Percentiles rank a stretch among this genome's conserved stretches.
Conservation (phyloP, 2,113 vertebrate species). For the Tonatia bakeri region DNA sequence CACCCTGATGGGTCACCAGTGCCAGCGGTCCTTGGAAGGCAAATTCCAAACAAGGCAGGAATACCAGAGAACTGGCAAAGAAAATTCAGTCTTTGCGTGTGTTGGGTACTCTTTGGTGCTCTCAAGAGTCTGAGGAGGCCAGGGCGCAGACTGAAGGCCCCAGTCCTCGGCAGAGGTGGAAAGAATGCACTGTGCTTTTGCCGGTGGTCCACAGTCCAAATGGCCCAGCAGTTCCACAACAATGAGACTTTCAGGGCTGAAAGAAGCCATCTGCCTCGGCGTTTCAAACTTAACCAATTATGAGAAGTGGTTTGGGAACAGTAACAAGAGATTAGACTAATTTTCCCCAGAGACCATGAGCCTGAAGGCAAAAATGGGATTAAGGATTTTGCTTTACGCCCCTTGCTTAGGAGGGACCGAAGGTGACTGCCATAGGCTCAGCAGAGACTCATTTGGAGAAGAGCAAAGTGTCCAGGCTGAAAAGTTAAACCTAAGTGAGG, state of each 20-base stretch:
- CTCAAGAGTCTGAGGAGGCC: not conserved
- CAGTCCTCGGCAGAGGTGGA: not conserved
- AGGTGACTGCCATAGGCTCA: not conserved
- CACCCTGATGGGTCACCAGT: not conserved
- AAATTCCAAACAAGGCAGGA: not conserved
- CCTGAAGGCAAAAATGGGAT: not conserved
- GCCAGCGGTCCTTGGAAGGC: not conserved
- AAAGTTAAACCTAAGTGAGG: not conserved
- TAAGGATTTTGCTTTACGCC: not conserved
- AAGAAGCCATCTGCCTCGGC: not conserved
- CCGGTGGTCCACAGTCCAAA: not conserved
- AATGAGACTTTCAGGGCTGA: not conserved
- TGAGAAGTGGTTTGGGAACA: not conserved
- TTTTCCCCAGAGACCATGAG: not conserved
- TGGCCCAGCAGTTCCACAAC: not conserved
- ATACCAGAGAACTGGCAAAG: not conserved
- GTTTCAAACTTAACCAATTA: not conserved
- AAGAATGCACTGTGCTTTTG: not conserved
- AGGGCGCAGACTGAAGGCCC: not conserved
- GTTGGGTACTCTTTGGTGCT: not conserved
- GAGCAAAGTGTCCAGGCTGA: not conserved
- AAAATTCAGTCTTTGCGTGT: not conserved
- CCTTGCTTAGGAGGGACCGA: not conserved
- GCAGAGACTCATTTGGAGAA: not conserved
- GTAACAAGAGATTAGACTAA: not conserved